Evolutionary conservation across 2,113 vertebrate species (phyloP).

Genomic region (Salvelinus alpinus): DNA sequence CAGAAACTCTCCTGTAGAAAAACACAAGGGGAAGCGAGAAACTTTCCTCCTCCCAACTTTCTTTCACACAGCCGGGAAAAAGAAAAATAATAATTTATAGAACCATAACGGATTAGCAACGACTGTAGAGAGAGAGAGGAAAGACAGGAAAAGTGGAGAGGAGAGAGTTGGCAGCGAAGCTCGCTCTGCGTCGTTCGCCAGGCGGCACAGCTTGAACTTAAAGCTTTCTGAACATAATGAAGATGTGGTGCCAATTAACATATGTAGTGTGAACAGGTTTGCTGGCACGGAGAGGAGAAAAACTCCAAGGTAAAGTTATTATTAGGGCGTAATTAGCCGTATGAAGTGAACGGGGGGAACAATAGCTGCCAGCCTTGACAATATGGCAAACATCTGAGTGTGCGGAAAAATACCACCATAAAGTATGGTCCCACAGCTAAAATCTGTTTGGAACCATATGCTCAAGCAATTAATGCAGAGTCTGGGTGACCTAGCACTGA

Average conservation of each 20-base stretch:
- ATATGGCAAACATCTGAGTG: conserved; percentile 99
- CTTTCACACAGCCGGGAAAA: conserved; percentile 58
- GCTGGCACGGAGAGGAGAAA: conserved; percentile 93
- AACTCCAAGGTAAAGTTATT: conserved; percentile 99
- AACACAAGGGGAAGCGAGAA: conserved; percentile 14
- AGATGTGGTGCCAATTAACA: conserved; percentile 99
- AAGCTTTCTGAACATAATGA: conserved; percentile 99
- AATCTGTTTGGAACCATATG: conserved; percentile 99
- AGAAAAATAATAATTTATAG: conserved; percentile 64
- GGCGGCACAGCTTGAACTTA: conserved; percentile 99
- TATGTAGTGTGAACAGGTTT: conserved; percentile 99
- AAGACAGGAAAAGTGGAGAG: conserved; percentile 59
- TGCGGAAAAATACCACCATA: conserved; percentile 90
- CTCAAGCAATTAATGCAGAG: conserved; percentile 96
- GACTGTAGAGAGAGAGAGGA: conserved; percentile 45
- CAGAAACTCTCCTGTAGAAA: conserved; percentile 7
- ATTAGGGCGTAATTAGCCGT: conserved; percentile 99
- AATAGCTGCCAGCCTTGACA: conserved; percentile 99
- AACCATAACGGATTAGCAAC: conserved; percentile 31
- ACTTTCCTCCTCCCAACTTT: conserved; percentile 80
- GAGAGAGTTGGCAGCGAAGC: conserved; percentile 91
- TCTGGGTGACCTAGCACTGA: conserved; percentile 93
- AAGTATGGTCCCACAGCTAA: conserved; percentile 96
- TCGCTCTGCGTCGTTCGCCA: conserved; percentile 87
- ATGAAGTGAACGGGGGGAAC: conserved; percentile 99